Conservation (phyloP, 53 echinoderm and acorn worm genomes). For the Temnopleurus reevesii region DNA sequence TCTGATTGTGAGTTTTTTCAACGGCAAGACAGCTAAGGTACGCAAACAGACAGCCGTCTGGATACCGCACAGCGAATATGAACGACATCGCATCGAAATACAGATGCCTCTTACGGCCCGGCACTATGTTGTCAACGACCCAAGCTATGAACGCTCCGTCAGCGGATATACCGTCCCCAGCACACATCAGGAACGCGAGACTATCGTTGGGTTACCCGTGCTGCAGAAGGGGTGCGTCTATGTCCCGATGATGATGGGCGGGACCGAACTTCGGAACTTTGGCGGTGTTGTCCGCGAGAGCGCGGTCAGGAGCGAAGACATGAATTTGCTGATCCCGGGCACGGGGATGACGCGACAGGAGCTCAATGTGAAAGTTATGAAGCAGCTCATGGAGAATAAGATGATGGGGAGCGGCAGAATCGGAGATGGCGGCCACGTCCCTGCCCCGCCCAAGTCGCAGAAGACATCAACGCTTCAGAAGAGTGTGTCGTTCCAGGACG, state of each 20-base stretch:
- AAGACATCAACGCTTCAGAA: constrained; percentile 56
- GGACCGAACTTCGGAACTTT: neutral
- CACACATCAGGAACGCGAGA: neutral
- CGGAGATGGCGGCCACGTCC: neutral
- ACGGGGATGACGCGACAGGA: constrained; percentile 93
- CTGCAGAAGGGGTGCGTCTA: constrained; percentile 58
- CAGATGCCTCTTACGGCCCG: constrained; percentile 91
- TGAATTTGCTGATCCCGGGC: constrained; percentile 83
- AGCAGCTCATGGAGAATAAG: constrained; percentile 89
- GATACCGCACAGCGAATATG: constrained; percentile 74
- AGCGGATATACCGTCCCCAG: constrained; percentile 48
- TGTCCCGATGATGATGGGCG: constrained; percentile 61
- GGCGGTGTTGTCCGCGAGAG: constrained; percentile 60
- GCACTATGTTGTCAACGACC: constrained; percentile 73
- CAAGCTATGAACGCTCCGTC: constrained; percentile 52
- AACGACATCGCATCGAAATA: constrained; percentile 85
- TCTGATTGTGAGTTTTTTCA: constrained; percentile 87
- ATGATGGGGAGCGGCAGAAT: constrained; percentile 63
- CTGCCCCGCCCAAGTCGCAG: neutral
- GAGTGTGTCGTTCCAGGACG: constrained; percentile 73
- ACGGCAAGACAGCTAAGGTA: constrained; percentile 86
- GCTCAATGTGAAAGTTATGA: constrained; percentile 85
- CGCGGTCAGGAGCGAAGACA: constrained; percentile 73
- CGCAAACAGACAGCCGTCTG: constrained; percentile 79
- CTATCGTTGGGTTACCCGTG: neutral